Evolutionary conservation across 2,113 vertebrate species (phyloP), one percentile per base, ranked within the genome.

Genomic region (Anolis carolinensis): DNA sequence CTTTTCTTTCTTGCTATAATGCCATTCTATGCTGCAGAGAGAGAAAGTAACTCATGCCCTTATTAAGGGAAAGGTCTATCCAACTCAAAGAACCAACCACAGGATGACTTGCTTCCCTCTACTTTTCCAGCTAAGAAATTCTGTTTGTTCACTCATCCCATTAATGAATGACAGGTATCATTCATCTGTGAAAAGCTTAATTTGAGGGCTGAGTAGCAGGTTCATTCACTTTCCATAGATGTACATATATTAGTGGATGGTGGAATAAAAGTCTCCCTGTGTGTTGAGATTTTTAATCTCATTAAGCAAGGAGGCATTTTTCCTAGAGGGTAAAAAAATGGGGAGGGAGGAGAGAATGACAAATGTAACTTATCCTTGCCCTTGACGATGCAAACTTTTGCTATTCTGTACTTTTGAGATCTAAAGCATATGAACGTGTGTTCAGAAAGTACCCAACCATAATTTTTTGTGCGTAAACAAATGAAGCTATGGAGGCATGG

Each of bases 111-210:
- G 82, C 83, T 44, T 44, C 39, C 65, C 27, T 1, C 0, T 32
- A 0, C 55, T 18, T 65, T n/a, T 87, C 59, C 62, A 36, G 21
- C 2, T 6, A 7, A 85, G 36, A 72, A 67, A 21, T 73, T 89
- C 32, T 87, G 1, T 84, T 85, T 85, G 21, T 78, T 88, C 10
- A 20, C 14, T 79, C 72, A 27, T 79, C 13, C 7, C 87, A 27
- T 65, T 50, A 65, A 10, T 39, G 83, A 86, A 18, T 87, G 81
- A 48, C 70, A 89, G 79, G 18, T 84, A 10, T 10, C 23, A 79
- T 2, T 81, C 30, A 68, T 85, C 65, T 70, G n/a, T n/a, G 79
- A 21, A 85, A n/a, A 85, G 23, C 65, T 32, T 78, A 83, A 25
- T 52, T 21, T 63, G 7, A 85, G 63, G 0, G 44, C 5, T 79